These are phyloP conservation scores for Lagopus muta DNA, from an alignment of 2,113 vertebrate species.

Conservation along the genomic window DNA sequence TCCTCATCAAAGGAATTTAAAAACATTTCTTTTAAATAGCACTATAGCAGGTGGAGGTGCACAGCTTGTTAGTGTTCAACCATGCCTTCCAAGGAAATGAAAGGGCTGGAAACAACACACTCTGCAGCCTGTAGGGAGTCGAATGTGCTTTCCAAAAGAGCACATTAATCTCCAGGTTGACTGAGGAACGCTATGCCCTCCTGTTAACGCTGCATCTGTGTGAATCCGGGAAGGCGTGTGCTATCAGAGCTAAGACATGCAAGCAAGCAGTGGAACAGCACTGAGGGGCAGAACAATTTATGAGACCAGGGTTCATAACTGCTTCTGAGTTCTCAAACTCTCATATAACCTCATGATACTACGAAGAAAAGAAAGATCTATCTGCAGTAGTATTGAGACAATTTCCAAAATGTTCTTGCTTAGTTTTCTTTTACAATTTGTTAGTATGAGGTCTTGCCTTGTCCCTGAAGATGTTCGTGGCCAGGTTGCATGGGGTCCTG, in stretches of 20 bases:
- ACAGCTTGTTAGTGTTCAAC: neutral
- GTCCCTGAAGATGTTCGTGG: too few relatives aligned
- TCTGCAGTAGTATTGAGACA: neutral
- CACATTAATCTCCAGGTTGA: neutral
- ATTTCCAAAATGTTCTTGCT: neutral
- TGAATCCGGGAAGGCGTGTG: neutral
- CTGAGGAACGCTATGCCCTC: neutral
- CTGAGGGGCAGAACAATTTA: fast-evolving
- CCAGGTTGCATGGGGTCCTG: too few relatives aligned
- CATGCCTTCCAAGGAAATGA: neutral
- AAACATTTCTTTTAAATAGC: neutral
- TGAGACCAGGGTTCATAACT: neutral
- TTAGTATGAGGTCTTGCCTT: too few relatives aligned
- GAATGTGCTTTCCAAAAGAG: neutral
- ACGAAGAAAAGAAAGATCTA: neutral
- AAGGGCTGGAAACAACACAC: neutral
- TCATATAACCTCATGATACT: neutral
- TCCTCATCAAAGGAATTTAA: neutral
- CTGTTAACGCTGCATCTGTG: neutral
- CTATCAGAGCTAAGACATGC: neutral
- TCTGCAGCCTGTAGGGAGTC: neutral
- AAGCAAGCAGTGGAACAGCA: neutral
- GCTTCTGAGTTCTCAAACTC: neutral
- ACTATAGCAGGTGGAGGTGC: neutral
- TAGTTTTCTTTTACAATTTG: neutral